phyloP scores from a whole-genome alignment of 2,888 invertebrate species.

The Punctoribates punctum region DNA sequence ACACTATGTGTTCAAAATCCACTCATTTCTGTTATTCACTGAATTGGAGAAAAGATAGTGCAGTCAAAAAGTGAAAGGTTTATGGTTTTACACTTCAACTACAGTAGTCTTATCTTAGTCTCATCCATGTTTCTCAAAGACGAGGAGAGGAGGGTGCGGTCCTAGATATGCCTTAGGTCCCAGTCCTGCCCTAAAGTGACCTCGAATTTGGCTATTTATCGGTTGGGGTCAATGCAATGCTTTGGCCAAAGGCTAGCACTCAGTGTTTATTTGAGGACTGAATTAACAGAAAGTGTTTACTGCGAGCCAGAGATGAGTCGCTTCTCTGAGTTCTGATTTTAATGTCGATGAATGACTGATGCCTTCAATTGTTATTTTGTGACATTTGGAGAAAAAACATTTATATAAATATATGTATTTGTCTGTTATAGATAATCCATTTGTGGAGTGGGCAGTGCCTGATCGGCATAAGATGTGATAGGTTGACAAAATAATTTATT shows the following conservation, averaged over 20 bases:
- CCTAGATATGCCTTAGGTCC: background rate
- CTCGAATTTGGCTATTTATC: background rate
- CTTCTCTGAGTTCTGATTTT: too few relatives aligned
- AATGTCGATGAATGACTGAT: background rate
- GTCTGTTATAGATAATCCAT: background rate
- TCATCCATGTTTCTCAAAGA: constrained; percentile 2
- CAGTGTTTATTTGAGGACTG: too few relatives aligned
- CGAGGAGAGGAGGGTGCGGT: background rate
- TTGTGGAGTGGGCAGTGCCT: constrained; percentile 22
- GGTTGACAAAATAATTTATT: constrained; percentile 30
- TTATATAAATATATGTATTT: constrained; percentile 26
- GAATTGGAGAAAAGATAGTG: constrained; percentile 13
- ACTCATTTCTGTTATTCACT: background rate
- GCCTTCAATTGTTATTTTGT: background rate
- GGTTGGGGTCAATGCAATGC: constrained; percentile 7
- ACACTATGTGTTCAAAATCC: background rate
- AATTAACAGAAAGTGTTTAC: background rate
- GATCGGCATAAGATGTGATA: background rate
- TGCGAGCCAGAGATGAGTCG: too few relatives aligned
- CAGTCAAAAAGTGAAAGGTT: background rate
- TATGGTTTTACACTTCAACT: background rate
- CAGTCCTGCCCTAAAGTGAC: background rate
- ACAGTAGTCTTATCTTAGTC: background rate
- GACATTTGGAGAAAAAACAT: background rate
- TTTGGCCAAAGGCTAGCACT: background rate